Conservation (phyloP, 2,888 invertebrate species). For the Volucella inanis region DNA sequence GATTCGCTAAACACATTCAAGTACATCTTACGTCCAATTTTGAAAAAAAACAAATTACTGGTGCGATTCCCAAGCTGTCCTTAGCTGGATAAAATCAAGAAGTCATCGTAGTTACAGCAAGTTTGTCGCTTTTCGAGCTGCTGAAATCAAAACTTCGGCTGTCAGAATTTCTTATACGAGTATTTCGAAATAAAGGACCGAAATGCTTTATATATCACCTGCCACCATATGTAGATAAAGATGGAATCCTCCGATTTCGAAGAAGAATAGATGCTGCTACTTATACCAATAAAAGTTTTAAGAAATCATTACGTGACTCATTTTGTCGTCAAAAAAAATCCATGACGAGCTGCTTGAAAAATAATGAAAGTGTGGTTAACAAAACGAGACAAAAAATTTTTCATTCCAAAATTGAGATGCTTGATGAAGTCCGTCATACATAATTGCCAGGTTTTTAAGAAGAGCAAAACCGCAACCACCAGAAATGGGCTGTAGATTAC, state of each 20-base stretch:
- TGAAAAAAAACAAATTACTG: constrained; percentile 8
- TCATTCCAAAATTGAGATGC: constrained; percentile 22
- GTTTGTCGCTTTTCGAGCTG: neutral
- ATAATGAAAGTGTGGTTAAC: constrained; percentile 38
- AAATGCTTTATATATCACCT: too few relatives aligned
- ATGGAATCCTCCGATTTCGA: too few relatives aligned
- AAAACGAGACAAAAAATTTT: constrained; percentile 26
- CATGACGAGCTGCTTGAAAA: constrained; percentile 40
- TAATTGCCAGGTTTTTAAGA: constrained; percentile 22
- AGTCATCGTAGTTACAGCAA: neutral
- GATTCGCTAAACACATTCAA: constrained; percentile 17
- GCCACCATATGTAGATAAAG: too few relatives aligned
- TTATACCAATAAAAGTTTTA: constrained; percentile 35
- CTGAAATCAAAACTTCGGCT: too few relatives aligned
- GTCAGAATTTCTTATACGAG: too few relatives aligned
- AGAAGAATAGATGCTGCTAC: too few relatives aligned
- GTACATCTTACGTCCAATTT: constrained; percentile 43
- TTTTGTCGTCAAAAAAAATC: constrained; percentile 14
- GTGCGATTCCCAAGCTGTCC: constrained; percentile 1
- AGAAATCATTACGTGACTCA: constrained; percentile 25
- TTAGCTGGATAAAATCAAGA: neutral
- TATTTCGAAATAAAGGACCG: too few relatives aligned
- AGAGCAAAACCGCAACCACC: constrained; percentile 17
- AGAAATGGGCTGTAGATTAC: constrained; percentile 50
- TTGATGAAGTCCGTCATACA: neutral